Evolutionary conservation across 2,888 invertebrate species (phyloP), one percentile per base, ranked within the genome.

Genomic region (Halictus ligatus): DNA sequence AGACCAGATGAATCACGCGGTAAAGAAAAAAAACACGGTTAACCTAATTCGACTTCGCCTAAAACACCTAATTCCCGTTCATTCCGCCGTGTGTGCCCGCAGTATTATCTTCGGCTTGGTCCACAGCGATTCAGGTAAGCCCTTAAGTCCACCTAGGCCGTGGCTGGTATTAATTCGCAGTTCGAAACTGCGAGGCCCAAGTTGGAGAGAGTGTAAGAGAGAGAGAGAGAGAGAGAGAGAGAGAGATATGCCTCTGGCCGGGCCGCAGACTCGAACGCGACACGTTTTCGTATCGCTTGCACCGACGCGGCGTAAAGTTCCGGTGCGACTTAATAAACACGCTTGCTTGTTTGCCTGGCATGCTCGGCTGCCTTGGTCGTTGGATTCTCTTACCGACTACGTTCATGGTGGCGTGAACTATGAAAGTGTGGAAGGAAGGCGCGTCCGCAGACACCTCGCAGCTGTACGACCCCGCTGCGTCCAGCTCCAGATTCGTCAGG

Each of bases 371-470:
- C 8, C 21, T 54, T 8, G 54, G 18, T 54, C 8, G 21, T 21
- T 10, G 2, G 54, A 54, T 54, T 46, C 67, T 50, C 94, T 92
- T 88, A 95, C 95, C 95, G 50, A 93, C 95, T 81, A 95, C 92
- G 89, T 94, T 93, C 94, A 95, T 94, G 64, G 91, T 89, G 43
- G 93, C 94, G 75, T 88, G 91, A 50, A 93, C 94, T 69, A 94
- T 92, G 3, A 93, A 94, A 35, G 95, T 95, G 88, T 95, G 94
- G 86, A 95, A 95, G 50, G 95, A 95, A 15, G 95, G 95, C 1
- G 94, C 94, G 85, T 95, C 95, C 12, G 92, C 94, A 46, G 95
- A 95, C 78, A 95, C 94, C 88, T 95, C 95, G 88, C 95, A 95
- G 81, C 94, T 95, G 89, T 94, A 95, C 50, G 82, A 88, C 43